Conservation (phyloP, 2,888 invertebrate species). For the Perdita meconis region DNA sequence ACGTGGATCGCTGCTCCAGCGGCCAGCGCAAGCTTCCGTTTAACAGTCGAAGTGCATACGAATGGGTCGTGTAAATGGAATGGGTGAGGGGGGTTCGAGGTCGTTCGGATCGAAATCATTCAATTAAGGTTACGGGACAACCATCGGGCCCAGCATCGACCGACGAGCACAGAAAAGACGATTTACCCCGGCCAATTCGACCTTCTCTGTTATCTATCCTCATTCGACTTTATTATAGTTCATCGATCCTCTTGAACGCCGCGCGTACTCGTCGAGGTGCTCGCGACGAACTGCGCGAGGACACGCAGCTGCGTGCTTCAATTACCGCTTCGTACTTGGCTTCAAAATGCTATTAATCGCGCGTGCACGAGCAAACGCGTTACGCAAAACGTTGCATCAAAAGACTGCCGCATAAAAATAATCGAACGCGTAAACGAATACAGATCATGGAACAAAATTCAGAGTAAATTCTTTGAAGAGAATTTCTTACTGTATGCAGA, state of each 20-base stretch:
- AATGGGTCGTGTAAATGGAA: slow-evolving; percentile 50
- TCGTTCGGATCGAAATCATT: slow-evolving; percentile 64
- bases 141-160: slow-evolving; percentile 12
- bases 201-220: neutral
- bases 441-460: no score
- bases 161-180: slow-evolving; percentile 28
- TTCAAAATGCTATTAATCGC: no score
- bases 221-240: slow-evolving; percentile 9
- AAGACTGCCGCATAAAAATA: no score
- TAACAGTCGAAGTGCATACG: slow-evolving; percentile 47
- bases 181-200: neutral
- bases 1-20: slow-evolving; percentile 22
- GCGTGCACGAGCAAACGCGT: no score
- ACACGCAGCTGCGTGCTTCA: neutral
- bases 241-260: neutral
- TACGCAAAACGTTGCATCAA: no score
- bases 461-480: no score
- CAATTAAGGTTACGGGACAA: slow-evolving; percentile 65
- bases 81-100: slow-evolving; percentile 49
- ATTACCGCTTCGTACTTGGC: neutral
- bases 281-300: neutral
- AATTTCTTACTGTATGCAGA: no score
- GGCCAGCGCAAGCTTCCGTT: slow-evolving; percentile 52
- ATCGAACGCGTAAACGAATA: no score
- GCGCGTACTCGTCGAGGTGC: neutral